Evolutionary conservation across 64 coral and sea anemone genomes (phyloP), one percentile per base, ranked within the genome.

Genomic region (Platygyra sinensis): DNA sequence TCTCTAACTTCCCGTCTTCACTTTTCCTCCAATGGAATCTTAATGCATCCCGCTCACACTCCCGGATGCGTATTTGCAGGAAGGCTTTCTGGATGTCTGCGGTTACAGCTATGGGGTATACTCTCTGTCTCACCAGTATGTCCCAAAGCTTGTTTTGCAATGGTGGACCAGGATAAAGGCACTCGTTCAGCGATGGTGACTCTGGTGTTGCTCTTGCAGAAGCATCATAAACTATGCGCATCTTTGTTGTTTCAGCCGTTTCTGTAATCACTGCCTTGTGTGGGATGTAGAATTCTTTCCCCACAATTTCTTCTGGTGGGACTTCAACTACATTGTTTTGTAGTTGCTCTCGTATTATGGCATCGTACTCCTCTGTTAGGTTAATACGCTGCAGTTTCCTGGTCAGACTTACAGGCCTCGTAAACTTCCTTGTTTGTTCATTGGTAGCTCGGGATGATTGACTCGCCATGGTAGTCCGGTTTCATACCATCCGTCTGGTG

Each of bases 141-240:
- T 84, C 64, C 82, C 82, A 86, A 27, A 86, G 82, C 82, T 86
- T 65, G 62, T 86, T 86, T 71, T 86, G 82, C 24, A 79, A 79
- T 79, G 76, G 76, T 27, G 76, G 76, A 25, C 76, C 42, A 55
- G 76, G 49, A 55, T 54, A 54, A 79, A 72, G 62, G 16, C 86
- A 87, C 64, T 87, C 86, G 29, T 75, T 87, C 36, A 89, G 57
- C 59, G 87, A 89, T 20, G 87, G 75, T 50, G 87, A 62, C 18
- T 64, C 60, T 52, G n/a, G n/a, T n/a, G n/a, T n/a, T n/a, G n/a
- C n/a, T n/a, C n/a, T n/a, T n/a, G 87, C 87, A 10, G 75, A 89
- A 5, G 55, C 87, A 24, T 89, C 87, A 69, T 89, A 89, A 1
- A 89, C 87, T 60, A 89, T 63, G 39, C 62, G 30, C 33, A 55